Evolutionary conservation across 2,113 vertebrate species (phyloP).

Genomic region (Brachyhypopomus occidentalis): DNA sequence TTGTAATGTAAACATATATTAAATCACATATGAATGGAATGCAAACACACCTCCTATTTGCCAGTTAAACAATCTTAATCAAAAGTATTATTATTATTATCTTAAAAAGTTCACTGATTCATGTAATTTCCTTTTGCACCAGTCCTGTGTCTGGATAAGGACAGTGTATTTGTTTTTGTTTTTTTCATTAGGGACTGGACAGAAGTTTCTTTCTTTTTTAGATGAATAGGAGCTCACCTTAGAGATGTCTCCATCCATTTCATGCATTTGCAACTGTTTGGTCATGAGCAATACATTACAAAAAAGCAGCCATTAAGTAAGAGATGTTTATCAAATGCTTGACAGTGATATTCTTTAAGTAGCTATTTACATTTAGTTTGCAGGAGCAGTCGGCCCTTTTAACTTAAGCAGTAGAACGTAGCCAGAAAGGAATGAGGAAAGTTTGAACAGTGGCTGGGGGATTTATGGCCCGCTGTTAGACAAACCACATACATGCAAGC

Average conservation of each 20-base stretch:
- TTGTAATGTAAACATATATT: background rate
- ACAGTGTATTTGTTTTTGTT: background rate
- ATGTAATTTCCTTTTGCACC: background rate
- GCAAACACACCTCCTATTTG: background rate
- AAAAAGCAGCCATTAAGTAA: background rate
- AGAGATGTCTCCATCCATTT: constrained; percentile 3
- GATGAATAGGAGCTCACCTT: background rate
- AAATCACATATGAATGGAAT: background rate
- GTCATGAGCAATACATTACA: background rate
- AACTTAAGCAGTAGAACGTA: background rate
- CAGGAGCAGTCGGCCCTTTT: background rate
- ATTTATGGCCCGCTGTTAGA: constrained; percentile 1
- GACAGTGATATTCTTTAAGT: constrained; percentile 10
- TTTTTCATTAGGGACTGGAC: constrained; percentile 13
- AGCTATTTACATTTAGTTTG: background rate
- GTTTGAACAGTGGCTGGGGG: background rate
- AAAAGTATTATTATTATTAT: background rate
- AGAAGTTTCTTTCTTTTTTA: constrained; percentile 22
- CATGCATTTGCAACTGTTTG: background rate
- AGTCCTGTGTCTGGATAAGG: background rate
- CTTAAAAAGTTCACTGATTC: background rate
- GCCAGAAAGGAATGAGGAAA: constrained; percentile 4
- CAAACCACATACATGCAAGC: background rate
- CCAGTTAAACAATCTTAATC: background rate
- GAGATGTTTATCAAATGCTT: background rate